Conservation (phyloP, 2,797 vertebrate genomes). For the Leptatherina wallacei region DNA sequence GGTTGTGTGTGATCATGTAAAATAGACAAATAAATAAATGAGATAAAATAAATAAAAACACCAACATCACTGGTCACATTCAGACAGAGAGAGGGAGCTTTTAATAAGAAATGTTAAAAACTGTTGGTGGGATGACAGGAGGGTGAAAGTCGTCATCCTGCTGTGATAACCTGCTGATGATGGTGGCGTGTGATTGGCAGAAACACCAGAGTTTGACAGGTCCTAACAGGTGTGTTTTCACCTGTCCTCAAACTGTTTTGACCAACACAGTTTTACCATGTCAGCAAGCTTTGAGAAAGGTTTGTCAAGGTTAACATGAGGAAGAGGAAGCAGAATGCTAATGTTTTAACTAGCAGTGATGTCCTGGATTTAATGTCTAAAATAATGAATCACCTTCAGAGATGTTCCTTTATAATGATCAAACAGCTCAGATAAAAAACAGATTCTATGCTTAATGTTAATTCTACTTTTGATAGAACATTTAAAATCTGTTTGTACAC, state of each 20-base stretch:
- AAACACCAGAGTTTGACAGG: constrained; percentile 20
- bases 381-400: neutral
- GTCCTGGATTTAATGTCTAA: neutral
- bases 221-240: constrained; percentile 15
- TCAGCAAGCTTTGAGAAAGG: neutral
- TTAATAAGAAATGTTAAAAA: neutral
- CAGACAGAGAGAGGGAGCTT: neutral
- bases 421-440: neutral
- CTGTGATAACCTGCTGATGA: constrained; percentile 67
- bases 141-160: constrained; percentile 28
- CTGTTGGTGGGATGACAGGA: constrained; percentile 27
- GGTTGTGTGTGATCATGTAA: neutral
- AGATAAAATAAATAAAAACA: neutral
- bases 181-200: constrained; percentile 46
- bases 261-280: neutral
- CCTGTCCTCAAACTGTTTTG: constrained; percentile 18
- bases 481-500: no score
- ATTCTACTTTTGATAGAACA: no score
- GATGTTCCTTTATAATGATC: neutral
- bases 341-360: neutral
- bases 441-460: no score
- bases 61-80: neutral
- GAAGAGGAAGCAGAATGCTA: neutral
- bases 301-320: constrained; percentile 24
- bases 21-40: no score